phyloP scores from a whole-genome alignment of 2,113 vertebrate genomes.

The Spizaetus ornatus region DNA sequence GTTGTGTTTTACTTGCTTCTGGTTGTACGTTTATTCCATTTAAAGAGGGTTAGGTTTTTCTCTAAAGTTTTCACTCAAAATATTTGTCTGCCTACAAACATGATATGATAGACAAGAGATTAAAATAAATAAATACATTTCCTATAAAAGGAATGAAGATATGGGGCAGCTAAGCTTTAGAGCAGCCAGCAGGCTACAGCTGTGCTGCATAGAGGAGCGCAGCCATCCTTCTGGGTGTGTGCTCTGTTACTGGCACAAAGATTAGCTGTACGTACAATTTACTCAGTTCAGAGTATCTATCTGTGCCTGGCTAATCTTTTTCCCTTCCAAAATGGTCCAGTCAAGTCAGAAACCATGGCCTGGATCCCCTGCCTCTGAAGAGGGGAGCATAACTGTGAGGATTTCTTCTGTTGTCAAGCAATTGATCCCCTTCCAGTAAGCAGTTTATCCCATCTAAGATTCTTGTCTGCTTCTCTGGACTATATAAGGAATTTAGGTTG shows the following conservation, averaged over 20 bases:
- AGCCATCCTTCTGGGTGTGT: constrained; percentile 14
- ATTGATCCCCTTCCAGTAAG: not conserved
- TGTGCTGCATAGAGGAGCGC: not conserved
- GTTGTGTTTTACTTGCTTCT: constrained; percentile 25
- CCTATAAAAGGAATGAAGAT: not conserved
- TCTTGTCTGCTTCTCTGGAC: not conserved
- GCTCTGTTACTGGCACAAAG: not conserved
- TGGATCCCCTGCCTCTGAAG: not conserved
- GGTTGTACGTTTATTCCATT: not conserved
- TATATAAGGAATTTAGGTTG: not conserved
- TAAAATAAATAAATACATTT: constrained; percentile 14
- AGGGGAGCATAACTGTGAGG: not conserved
- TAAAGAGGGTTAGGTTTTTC: not conserved
- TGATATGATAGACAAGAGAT: not conserved
- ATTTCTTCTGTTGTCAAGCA: not conserved
- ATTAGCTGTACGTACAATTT: not conserved
- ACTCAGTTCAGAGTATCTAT: not conserved
- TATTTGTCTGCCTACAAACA: constrained; percentile 21
- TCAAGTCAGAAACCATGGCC: not conserved
- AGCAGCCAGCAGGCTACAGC: not conserved
- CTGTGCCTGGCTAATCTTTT: not conserved
- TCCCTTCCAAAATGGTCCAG: not conserved
- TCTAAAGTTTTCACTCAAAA: constrained; percentile 13
- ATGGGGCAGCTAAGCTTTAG: not conserved
- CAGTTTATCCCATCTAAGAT: not conserved